Conservation (phyloP, 1,140 invertebrate species). For the Bombus huntii region DNA sequence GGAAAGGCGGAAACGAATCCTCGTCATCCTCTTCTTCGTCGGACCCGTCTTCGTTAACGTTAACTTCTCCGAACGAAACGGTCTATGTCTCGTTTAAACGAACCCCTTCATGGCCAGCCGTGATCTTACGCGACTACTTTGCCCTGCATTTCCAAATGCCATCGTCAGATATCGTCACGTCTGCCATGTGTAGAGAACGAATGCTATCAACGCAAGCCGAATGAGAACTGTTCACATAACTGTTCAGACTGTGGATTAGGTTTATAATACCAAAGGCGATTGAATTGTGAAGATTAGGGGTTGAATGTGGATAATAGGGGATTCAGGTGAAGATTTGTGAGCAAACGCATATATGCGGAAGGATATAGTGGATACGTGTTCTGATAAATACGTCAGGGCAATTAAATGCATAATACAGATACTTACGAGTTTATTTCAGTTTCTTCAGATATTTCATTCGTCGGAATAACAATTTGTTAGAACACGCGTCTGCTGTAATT, state of each 20-base stretch:
- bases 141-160: constrained; percentile 48
- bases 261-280: neutral
- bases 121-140: constrained; percentile 35
- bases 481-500: no score
- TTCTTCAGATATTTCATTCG: no score
- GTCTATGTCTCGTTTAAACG: neutral
- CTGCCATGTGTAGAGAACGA: neutral
- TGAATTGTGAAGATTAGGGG: neutral
- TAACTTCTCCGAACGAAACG: constrained; percentile 45
- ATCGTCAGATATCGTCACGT: constrained; percentile 38
- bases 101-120: neutral
- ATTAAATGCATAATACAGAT: neutral
- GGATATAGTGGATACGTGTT: neutral
- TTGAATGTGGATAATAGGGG: neutral
- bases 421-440: no score
- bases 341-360: no score
- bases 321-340: neutral
- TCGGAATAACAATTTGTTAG: no score
- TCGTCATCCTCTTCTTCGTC: neutral
- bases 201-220: neutral
- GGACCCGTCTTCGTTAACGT: neutral
- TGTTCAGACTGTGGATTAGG: neutral
- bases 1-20: constrained; percentile 14
- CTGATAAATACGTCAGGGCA: neutral
- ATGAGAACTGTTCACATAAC: neutral